These are phyloP conservation scores for Heliconius hewitsoni DNA, from an alignment of 1,140 invertebrate species.

Conservation along the genomic window DNA sequence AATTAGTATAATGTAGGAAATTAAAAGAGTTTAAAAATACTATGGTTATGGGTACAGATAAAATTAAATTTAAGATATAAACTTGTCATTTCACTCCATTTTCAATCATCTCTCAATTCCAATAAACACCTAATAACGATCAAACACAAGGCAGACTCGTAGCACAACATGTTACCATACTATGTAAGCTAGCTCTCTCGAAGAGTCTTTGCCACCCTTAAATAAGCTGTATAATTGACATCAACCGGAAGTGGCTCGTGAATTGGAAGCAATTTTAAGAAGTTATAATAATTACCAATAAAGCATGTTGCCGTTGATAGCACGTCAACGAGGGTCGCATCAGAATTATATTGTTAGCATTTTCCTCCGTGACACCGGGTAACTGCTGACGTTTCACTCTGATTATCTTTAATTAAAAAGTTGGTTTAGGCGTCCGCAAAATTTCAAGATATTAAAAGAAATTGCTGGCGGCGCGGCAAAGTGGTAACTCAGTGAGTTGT, in stretches of 20 bases:
- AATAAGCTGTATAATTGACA: background rate
- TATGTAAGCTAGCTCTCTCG: background rate
- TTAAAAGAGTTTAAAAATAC: no score
- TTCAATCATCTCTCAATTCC: background rate
- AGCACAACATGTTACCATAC: background rate
- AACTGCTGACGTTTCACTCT: constrained; percentile 68
- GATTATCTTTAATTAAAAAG: constrained; percentile 77
- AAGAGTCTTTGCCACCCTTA: background rate
- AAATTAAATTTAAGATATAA: no score
- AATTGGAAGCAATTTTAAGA: constrained; percentile 48
- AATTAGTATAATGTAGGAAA: background rate
- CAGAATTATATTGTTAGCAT: constrained; percentile 66
- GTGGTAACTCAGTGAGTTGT: constrained; percentile 66
- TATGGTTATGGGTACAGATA: no score
- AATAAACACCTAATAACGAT: background rate
- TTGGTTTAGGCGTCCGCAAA: constrained; percentile 66
- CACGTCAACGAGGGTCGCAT: constrained; percentile 57
- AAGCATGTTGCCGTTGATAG: constrained; percentile 60
- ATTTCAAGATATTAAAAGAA: constrained; percentile 68
- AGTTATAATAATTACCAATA: constrained; percentile 69
- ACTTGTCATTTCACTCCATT: no score
- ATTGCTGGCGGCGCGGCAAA: constrained; percentile 55
- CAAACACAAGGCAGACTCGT: background rate
- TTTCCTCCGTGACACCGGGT: constrained; percentile 59
- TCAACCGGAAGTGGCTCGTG: background rate